Evolutionary conservation across 2,113 vertebrate species (phyloP), one percentile per base, ranked within the genome.

Genomic region (Hiodon tergisus): DNA sequence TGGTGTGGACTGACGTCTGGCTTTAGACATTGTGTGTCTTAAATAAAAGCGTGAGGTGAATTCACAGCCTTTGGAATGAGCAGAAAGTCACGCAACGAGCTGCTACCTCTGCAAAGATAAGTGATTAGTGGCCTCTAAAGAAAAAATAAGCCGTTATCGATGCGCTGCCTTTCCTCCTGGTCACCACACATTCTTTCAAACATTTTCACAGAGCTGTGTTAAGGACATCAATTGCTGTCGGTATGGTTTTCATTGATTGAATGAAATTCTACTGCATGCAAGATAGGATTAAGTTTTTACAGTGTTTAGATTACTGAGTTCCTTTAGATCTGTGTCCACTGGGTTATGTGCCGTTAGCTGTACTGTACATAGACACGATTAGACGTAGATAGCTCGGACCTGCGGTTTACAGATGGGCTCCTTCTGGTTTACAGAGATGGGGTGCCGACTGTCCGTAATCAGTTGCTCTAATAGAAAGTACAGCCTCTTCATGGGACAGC

Each of bases 61-160:
- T 54, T 57, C 14, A 57, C 14, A 16, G 63, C 5, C 61, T 68
- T 53, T 47, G 8, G 47, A 60, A 72, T 48, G 48, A 48, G 54
- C 54, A 73, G 57, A 61, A 16, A 31, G 69, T 55, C 62, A 65
- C 46, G n/a, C 54, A 70, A 16, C 13, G 11, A 9, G 62, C 62
- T 31, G n/a, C 2, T 48, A 48, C 47, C 59, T 60, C 17, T 10
- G 31, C 47, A 60, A 52, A 48, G 7, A 52, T 58, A 57, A 67
- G 67, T 74, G 76, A 82, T 80, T 77, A 76, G 65, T 67, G 31
- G 55, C 69, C 54, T 75, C 17, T 72, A 48, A 59, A 73, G n/a
- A 67, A 52, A 50, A 67, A 47, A 31, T 13, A 52, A 48, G 9
- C 61, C 57, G 61, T 54, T 54, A 51, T 73, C 73, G 53, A 50